Conservation (phyloP, 1,140 invertebrate genomes). For the Drosophila yakuba region DNA sequence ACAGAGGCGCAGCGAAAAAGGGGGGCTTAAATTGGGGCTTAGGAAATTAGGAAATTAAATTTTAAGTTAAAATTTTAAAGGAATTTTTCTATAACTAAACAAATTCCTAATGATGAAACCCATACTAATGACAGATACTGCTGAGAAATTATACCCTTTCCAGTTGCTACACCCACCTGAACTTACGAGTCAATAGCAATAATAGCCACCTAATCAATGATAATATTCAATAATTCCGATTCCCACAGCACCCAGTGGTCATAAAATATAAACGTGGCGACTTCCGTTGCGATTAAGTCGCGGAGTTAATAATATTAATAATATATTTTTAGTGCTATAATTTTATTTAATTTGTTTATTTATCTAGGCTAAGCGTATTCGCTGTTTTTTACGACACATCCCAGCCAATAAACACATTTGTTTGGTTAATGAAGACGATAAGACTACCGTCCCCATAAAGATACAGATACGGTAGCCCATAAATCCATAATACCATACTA, state of each 20-base stretch:
- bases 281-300: slow-evolving; percentile 35
- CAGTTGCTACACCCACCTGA: too few relatives aligned
- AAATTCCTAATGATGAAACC: too few relatives aligned
- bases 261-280: slow-evolving; percentile 25
- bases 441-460: slow-evolving; percentile 77
- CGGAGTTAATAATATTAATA: slow-evolving; percentile 59
- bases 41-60: too few relatives aligned
- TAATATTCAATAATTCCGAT: slow-evolving; percentile 34
- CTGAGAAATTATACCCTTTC: neutral
- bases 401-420: slow-evolving; percentile 74
- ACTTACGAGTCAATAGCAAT: slow-evolving; percentile 1
- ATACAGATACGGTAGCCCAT: slow-evolving; percentile 67
- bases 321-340: slow-evolving; percentile 77
- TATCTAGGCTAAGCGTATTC: slow-evolving; percentile 62
- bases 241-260: neutral
- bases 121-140: too few relatives aligned
- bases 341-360: slow-evolving; percentile 83
- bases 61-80: neutral
- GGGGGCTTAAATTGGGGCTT: neutral
- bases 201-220: slow-evolving; percentile 12
- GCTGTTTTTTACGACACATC: slow-evolving; percentile 29
- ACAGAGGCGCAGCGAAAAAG: slow-evolving; percentile 10
- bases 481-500: slow-evolving; percentile 47
- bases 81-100: too few relatives aligned
- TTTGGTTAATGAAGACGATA: slow-evolving; percentile 79